A percentile compares a stretch with the other conserved stretches of the same genome.
phyloP scores from a whole-genome alignment of 2,113 vertebrate genomes.

The Solenodon paradoxus region DNA sequence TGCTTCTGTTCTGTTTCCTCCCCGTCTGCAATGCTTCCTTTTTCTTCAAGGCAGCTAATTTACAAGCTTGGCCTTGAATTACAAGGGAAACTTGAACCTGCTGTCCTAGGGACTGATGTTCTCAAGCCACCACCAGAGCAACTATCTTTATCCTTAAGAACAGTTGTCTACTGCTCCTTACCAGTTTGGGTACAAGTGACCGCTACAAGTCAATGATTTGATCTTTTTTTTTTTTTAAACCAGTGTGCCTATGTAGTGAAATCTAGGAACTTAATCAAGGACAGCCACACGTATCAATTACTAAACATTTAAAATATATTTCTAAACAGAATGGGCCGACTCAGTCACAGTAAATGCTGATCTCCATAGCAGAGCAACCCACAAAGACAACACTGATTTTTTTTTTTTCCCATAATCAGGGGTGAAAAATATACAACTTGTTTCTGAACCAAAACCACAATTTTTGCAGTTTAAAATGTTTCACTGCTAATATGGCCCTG shows the following conservation, averaged over 20 bases:
- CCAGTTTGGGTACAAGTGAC: neutral
- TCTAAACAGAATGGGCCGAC: conserved; percentile 77
- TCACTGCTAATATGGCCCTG: conserved; percentile 76
- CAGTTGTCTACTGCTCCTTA: neutral
- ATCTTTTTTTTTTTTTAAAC: neutral
- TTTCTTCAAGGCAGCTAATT: neutral
- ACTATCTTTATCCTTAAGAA: neutral
- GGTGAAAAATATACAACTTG: conserved; percentile 75
- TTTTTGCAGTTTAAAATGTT: conserved; percentile 69
- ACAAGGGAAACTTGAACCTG: neutral
- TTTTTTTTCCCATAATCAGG: conserved; percentile 56
- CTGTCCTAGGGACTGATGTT: neutral
- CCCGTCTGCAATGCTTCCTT: neutral
- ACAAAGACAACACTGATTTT: conserved; percentile 65
- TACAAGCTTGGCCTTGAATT: neutral
- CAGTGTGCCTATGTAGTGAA: neutral
- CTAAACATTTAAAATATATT: conserved; percentile 81
- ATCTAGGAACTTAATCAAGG: conserved; percentile 58
- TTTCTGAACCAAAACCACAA: conserved; percentile 73
- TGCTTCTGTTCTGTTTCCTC: neutral
- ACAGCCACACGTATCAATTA: conserved; percentile 74
- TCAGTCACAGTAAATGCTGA: conserved; percentile 68
- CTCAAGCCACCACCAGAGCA: neutral
- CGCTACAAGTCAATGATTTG: neutral
- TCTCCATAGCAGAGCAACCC: conserved; percentile 68